A percentile compares a stretch with the other conserved stretches of the same genome.
phyloP scores from a whole-genome alignment of 2,888 invertebrate species.

The Phrixothrix hirtus region DNA sequence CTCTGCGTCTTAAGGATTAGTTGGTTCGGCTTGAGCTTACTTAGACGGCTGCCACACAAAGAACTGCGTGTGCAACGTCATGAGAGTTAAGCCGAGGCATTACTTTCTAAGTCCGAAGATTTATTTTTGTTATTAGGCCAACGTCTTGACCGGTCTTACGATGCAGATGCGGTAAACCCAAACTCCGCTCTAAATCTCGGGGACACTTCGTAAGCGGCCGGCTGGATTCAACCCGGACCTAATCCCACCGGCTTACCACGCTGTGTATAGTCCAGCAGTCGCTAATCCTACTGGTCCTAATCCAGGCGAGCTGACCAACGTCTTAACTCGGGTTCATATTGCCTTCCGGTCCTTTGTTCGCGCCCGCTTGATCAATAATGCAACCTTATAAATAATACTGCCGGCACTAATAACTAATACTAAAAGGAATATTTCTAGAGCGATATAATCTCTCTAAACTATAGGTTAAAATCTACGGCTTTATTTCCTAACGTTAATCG shows the following conservation, averaged over 20 bases:
- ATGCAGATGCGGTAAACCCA: conserved; percentile 53
- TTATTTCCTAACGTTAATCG: neutral
- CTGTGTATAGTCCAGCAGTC: conserved; percentile 57
- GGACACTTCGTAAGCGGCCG: conserved; percentile 49
- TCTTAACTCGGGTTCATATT: conserved; percentile 58
- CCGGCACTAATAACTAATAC: conserved; percentile 46
- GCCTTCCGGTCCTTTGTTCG: conserved; percentile 57
- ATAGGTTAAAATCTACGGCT: too few species aligned
- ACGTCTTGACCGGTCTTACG: conserved; percentile 47
- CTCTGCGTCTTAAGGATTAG: conserved; percentile 69
- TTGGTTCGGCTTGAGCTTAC: conserved; percentile 57
- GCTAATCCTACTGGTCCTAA: conserved; percentile 58
- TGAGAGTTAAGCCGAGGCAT: conserved; percentile 41
- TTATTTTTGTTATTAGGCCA: conserved; percentile 53
- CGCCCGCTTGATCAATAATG: conserved; percentile 56
- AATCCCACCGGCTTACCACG: conserved; percentile 58
- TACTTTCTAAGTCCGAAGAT: conserved; percentile 49
- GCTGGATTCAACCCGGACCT: conserved; percentile 53
- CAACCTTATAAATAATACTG: conserved; percentile 58
- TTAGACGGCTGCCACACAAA: conserved; percentile 55
- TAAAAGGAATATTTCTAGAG: too few species aligned
- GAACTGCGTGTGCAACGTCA: conserved; percentile 48
- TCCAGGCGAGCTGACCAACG: conserved; percentile 58
- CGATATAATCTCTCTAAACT: too few species aligned
- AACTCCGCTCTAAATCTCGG: conserved; percentile 52